Evolutionary conservation across 2,888 invertebrate genomes (phyloP), one percentile per base, ranked within the genome.

Genomic region (Perizoma flavofasciatum): DNA sequence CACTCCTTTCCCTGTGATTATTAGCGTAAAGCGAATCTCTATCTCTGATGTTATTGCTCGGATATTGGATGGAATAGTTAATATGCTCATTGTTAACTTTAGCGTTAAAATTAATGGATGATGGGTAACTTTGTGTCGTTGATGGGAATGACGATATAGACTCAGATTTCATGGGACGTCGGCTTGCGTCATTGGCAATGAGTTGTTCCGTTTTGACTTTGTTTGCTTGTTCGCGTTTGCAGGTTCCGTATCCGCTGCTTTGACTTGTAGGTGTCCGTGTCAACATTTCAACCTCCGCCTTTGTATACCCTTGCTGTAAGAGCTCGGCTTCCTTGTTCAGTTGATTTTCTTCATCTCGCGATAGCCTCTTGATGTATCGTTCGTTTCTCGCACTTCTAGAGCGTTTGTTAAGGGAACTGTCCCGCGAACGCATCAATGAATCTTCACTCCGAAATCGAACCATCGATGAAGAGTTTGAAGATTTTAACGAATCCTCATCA

Each of bases 341-440:
- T 68, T 91, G 89, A 62, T 89, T 86, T 75, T 95, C 95, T 41
- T 95, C 95, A 68, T 96, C 96, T 59, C 94, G 93, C 9, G 95
- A 96, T 68, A 96, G 83, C 55, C 97, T 93, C 75, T 96, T 96
- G 57, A 96, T 94, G 75, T 96, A 96, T 55, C 97, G 93, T 79
- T 97, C 97, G 54, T 96, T 97, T 71, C 97, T 93, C 0, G 96
- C 96, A 33, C 95, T 94, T 56, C 96, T 92, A 35, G 95, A 94
- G 73, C 93, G 93, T 69, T 95, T 94, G 75, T 93, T 95, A 44
- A 93, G 83, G 0, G 94, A 93, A 59, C 92, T 92, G 60, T 93
- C 93, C 35, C 93, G 93, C 43, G 93, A 93, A 58, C 93, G 93
- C 75, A 94, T 94, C 56, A 95, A 85, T 63, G 94, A 95, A 69